Base-by-base conservation (phyloP, 2,797 vertebrate species). In the Euphonia xanthogaster region DNA sequence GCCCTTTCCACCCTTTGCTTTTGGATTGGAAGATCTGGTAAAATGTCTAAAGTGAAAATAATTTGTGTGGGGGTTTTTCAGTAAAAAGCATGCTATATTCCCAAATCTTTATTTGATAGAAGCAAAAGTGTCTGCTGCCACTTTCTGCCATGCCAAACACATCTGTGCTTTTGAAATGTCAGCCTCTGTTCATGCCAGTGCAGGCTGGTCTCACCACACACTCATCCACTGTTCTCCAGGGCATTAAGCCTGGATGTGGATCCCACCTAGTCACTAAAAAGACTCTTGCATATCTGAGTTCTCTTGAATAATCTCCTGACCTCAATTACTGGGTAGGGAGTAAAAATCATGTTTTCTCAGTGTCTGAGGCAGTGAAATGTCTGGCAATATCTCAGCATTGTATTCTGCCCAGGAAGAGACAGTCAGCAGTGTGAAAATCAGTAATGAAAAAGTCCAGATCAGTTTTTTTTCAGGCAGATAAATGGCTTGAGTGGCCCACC, bases 31-130 rank as follows among this genome's bases (percentile, higher is more conserved):
- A 82, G 11, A 44, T 4, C 24, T 42, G 21, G 18, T 65, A 35
- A 80, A 88, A 7, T 31, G 20, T 19, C n/a, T 55, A 27, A 24
- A 55, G 48, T 45, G 22, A 68, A 44, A 92, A 86, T 27, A 77
- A 67, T 14, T 9, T 14, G 0, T 0, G 6, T 9, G 2, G 1
- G 3, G 0, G 0, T 0, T 14, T 31, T 51, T 39, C 19, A 45
- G 19, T 40, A 50, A 87, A 77, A 74, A 57, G 10, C 16, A 6
- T 71, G 17, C 17, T 51, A 7, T 31, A 65, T 30, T 61, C 24
- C 50, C 15, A 57, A 24, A 81, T 61, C 8, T 87, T 73, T 51
- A 19, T 50, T 23, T 78, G 11, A 65, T 39, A 57, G 65, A 88
- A 35, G 10, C 35, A 71, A 71, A 83, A 35, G 7, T 0, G 1